These are phyloP conservation scores for Eulemur rubriventer DNA, from an alignment of 2,797 vertebrate species.

Conservation along the genomic window DNA sequence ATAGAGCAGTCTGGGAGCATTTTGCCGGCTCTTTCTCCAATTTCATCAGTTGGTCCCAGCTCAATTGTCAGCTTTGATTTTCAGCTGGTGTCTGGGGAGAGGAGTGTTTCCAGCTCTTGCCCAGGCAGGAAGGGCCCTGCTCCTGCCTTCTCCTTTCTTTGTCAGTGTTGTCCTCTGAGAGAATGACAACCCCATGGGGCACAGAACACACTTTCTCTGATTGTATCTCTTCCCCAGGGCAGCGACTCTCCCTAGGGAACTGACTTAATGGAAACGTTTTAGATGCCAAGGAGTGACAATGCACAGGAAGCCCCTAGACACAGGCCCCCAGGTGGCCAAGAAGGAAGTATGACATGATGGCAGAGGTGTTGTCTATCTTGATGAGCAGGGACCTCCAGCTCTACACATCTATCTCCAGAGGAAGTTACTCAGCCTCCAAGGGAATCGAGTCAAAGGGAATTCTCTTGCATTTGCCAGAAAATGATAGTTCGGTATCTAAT, in stretches of 20 bases:
- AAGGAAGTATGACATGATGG: background rate
- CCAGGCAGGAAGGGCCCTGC: background rate
- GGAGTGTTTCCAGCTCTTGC: background rate
- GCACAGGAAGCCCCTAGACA: background rate
- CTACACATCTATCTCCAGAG: background rate
- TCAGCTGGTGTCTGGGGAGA: conserved; percentile 38
- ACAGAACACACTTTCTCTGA: conserved; percentile 14
- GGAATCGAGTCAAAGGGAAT: background rate
- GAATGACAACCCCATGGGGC: background rate
- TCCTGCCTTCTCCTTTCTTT: background rate
- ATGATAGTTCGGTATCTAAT: background rate
- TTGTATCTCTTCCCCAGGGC: conserved; percentile 20
- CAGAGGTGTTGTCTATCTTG: background rate
- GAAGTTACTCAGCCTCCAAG: background rate
- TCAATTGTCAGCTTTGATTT: conserved; percentile 51
- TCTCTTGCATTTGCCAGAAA: background rate
- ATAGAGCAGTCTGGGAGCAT: background rate
- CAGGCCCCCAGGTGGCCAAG: background rate
- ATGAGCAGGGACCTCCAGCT: background rate
- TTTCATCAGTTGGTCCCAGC: background rate
- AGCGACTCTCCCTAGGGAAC: background rate
- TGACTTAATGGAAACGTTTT: background rate
- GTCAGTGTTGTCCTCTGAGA: background rate
- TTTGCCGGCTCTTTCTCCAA: background rate
- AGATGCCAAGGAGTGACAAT: background rate